Evolutionary conservation across 2,113 vertebrate genomes (phyloP).

Genomic region (Mirza zaza): DNA sequence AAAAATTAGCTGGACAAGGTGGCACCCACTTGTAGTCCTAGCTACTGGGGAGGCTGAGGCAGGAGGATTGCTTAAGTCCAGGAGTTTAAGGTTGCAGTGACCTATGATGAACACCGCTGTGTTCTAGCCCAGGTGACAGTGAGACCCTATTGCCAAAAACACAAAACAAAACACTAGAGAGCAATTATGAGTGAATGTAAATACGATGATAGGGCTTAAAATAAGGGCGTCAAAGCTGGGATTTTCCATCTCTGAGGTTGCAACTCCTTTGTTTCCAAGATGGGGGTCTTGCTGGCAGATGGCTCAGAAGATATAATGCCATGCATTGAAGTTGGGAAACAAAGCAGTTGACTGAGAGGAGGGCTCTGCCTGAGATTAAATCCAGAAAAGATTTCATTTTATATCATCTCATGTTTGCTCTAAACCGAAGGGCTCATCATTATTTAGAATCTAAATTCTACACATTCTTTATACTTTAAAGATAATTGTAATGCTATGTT

Average conservation of each 20-base stretch:
- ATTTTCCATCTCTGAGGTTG: background rate
- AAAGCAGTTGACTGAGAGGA: background rate
- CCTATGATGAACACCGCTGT: no score
- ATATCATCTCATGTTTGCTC: background rate
- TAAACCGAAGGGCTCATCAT: background rate
- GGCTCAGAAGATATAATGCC: background rate
- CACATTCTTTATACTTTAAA: background rate
- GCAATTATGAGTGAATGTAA: background rate
- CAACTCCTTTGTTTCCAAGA: background rate
- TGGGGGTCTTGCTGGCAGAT: background rate
- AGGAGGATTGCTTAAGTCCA: no score
- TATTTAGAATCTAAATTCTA: background rate
- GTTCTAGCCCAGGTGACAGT: no score
- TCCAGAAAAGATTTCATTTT: slow-evolving; percentile 20
- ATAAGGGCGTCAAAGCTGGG: background rate
- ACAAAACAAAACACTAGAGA: background rate
- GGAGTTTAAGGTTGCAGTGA: no score
- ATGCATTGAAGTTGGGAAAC: background rate
- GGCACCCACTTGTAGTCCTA: no score
- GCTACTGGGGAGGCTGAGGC: no score
- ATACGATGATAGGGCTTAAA: background rate
- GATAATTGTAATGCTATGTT: background rate
- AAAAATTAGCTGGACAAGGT: no score
- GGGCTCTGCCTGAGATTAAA: background rate
- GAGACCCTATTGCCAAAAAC: no score